phyloP scores from a whole-genome alignment of 2,888 invertebrate species.

The Autographa gamma region DNA sequence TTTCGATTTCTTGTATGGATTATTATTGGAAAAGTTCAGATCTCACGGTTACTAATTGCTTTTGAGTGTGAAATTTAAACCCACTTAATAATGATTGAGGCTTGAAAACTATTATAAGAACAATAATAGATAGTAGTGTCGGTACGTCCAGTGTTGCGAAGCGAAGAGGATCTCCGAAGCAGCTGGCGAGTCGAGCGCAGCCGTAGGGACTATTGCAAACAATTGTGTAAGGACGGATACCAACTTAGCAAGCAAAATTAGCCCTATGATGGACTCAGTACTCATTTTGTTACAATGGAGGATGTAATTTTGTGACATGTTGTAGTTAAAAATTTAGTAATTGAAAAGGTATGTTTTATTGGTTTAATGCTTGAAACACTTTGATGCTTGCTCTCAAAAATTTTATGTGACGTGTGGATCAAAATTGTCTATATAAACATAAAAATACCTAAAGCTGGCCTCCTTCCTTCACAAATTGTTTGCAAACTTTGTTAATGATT shows the following conservation, averaged over 20 bases:
- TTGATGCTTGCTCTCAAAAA: constrained; percentile 83
- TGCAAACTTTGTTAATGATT: constrained; percentile 90
- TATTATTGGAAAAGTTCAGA: constrained; percentile 86
- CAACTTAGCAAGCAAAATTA: constrained; percentile 82
- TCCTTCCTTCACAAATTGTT: constrained; percentile 95
- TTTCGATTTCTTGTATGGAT: constrained; percentile 72
- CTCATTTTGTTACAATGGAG: constrained; percentile 74
- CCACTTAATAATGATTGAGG: constrained; percentile 67
- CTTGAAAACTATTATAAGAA: constrained; percentile 64
- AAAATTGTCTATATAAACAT: constrained; percentile 70
- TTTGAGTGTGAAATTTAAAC: constrained; percentile 81
- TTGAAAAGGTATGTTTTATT: constrained; percentile 88
- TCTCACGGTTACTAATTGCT: constrained; percentile 86
- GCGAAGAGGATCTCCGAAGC: constrained; percentile 68
- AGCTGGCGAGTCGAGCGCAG: constrained; percentile 63
- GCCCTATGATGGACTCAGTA: constrained; percentile 73
- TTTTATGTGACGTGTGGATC: constrained; percentile 73
- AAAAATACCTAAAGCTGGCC: constrained; percentile 90
- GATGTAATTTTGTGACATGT: constrained; percentile 86
- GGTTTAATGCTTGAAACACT: constrained; percentile 83
- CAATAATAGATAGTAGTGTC: constrained; percentile 66
- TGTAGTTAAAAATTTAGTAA: constrained; percentile 85
- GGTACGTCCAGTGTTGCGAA: constrained; percentile 66
- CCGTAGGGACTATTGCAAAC: constrained; percentile 83
- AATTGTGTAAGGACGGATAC: constrained; percentile 89